These are phyloP conservation scores for Acleris sparsana DNA, from an alignment of 2,888 invertebrate species.

Conservation along the genomic window DNA sequence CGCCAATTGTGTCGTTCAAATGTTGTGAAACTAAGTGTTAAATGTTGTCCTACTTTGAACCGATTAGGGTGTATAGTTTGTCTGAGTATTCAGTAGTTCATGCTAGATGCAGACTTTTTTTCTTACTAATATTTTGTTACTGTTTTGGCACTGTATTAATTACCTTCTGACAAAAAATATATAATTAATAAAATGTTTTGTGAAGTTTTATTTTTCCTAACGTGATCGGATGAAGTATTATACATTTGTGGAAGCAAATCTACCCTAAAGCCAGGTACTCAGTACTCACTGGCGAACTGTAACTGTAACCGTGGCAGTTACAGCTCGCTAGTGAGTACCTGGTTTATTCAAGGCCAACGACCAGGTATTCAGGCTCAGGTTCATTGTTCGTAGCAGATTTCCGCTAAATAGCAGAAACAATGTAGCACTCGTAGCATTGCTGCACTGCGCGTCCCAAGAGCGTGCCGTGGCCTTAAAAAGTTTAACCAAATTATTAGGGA, in stretches of 20 bases:
- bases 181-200: slow-evolving; percentile 73
- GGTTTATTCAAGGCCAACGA: too few species aligned
- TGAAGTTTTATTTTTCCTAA: slow-evolving; percentile 64
- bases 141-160: slow-evolving; percentile 84
- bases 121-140: slow-evolving; percentile 83
- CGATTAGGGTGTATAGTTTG: slow-evolving; percentile 67
- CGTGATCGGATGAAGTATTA: not conserved
- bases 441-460: too few species aligned
- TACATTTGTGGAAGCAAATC: too few species aligned
- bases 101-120: slow-evolving; percentile 82
- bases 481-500: not conserved
- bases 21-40: slow-evolving; percentile 78
- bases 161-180: slow-evolving; percentile 84
- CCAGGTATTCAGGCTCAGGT: too few species aligned
- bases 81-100: slow-evolving; percentile 75
- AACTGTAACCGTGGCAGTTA: too few species aligned
- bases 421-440: too few species aligned
- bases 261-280: too few species aligned
- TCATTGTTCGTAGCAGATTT: too few species aligned
- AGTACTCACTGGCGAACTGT: too few species aligned
- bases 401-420: too few species aligned
- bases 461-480: too few species aligned
- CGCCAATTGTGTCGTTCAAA: slow-evolving; percentile 77
- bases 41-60: slow-evolving; percentile 69
- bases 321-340: too few species aligned